Evolutionary conservation across 92 coral and sea anemone species (phyloP).

Genomic region (Umimayanthus chanpuru): DNA sequence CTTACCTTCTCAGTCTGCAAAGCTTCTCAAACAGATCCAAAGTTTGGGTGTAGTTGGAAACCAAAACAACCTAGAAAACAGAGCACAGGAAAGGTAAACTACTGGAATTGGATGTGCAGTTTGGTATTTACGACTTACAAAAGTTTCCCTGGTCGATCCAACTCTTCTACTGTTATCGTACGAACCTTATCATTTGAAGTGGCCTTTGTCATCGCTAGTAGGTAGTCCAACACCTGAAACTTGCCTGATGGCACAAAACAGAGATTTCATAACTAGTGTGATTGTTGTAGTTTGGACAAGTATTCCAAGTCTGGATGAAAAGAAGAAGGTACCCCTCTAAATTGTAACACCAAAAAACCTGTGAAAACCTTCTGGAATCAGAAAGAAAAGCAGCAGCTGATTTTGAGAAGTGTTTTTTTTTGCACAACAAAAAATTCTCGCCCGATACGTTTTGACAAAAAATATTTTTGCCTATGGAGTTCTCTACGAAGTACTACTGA

Average conservation of each 20-base stretch:
- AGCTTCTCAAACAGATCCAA: slow-evolving; percentile 96
- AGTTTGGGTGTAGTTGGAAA: slow-evolving; percentile 97
- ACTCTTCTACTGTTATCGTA: background rate
- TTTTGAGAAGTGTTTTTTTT: too few relatives aligned
- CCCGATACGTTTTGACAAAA: too few relatives aligned
- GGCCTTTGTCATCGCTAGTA: slow-evolving; percentile 93
- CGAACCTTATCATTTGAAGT: slow-evolving; percentile 83
- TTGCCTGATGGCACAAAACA: slow-evolving; percentile 61
- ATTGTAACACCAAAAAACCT: too few relatives aligned
- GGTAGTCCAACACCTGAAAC: slow-evolving; percentile 90
- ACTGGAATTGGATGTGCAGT: background rate
- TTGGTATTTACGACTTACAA: too few relatives aligned
- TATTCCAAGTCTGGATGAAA: too few relatives aligned
- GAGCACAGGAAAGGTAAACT: background rate
- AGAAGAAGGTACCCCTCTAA: too few relatives aligned
- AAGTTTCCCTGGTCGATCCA: too few relatives aligned
- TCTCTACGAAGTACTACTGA: too few relatives aligned
- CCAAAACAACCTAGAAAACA: slow-evolving; percentile 71
- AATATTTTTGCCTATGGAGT: too few relatives aligned
- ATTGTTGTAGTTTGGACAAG: background rate
- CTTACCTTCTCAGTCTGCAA: slow-evolving; percentile 78
- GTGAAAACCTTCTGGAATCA: too few relatives aligned
- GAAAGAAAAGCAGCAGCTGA: too few relatives aligned
- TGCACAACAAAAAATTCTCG: too few relatives aligned
- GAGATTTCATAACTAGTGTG: background rate